Evolutionary conservation across 2,797 vertebrate species (phyloP).

Genomic region (Smutsia gigantea): DNA sequence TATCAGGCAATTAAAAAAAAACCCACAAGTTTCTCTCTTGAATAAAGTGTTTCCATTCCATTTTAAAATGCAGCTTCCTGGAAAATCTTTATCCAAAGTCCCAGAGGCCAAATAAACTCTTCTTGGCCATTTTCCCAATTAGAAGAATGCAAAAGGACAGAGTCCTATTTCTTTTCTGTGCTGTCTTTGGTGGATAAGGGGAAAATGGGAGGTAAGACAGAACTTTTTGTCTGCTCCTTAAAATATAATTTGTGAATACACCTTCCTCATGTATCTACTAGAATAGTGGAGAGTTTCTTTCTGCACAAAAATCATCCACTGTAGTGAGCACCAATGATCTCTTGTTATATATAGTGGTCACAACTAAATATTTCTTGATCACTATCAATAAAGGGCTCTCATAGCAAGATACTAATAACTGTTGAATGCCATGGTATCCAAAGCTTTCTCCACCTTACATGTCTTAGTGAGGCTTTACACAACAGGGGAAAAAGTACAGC

Average conservation of each 20-base stretch:
- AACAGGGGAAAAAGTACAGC: neutral
- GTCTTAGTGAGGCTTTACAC: too few relatives aligned
- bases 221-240: neutral
- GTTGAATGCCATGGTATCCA: neutral
- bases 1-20: neutral
- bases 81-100: neutral
- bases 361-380: neutral
- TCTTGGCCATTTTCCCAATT: neutral
- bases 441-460: neutral
- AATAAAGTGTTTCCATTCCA: neutral
- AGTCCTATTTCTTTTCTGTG: neutral
- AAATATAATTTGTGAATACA: neutral
- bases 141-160: neutral
- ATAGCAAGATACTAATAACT: neutral
- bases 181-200: neutral
- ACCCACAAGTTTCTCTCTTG: neutral
- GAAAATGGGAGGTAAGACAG: neutral
- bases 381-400: neutral
- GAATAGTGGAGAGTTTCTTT: neutral
- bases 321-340: neutral
- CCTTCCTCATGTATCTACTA: neutral
- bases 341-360: neutral
- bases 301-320: neutral
- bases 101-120: neutral
- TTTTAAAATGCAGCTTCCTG: neutral